A percentile compares a stretch with the other conserved stretches of the same genome.
phyloP scores from a whole-genome alignment of 2,888 invertebrate genomes.

The Aromia moschata region DNA sequence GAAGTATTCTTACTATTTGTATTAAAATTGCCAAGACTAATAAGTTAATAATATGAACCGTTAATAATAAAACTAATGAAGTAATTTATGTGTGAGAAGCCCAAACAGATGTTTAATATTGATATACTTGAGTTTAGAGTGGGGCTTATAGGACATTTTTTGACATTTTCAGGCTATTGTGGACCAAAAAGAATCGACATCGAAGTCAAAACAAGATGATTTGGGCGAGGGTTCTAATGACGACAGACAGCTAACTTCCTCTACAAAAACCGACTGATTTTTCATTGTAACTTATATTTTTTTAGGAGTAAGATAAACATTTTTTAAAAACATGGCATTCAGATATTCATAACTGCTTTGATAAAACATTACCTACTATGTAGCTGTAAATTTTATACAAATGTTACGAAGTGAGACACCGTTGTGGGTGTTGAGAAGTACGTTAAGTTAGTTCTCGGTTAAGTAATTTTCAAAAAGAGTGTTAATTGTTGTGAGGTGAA shows the following conservation, averaged over 20 bases:
- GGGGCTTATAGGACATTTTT: no score
- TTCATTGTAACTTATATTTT: slow-evolving; percentile 31
- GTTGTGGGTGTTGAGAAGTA: slow-evolving; percentile 2
- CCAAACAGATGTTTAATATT: no score
- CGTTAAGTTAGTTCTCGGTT: slow-evolving; percentile 15
- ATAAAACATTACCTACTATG: slow-evolving; percentile 22
- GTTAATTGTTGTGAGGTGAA: slow-evolving; percentile 18
- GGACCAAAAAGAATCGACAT: slow-evolving; percentile 42
- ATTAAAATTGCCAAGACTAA: no score
- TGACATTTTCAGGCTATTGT: slow-evolving; percentile 40
- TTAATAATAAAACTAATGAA: no score
- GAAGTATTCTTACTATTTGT: no score
- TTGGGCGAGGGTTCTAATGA: slow-evolving; percentile 24
- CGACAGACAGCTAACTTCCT: slow-evolving; percentile 33
- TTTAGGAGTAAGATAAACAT: slow-evolving; percentile 25
- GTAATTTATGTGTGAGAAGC: no score
- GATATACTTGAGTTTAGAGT: no score
- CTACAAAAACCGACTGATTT: slow-evolving; percentile 43
- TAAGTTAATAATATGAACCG: no score
- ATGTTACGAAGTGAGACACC: slow-evolving; percentile 14
- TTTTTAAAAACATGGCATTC: slow-evolving; percentile 25
- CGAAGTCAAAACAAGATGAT: slow-evolving; percentile 33
- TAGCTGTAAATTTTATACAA: slow-evolving; percentile 26
- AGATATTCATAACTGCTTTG: slow-evolving; percentile 22
- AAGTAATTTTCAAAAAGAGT: slow-evolving; percentile 12